Evolutionary conservation across 2,113 vertebrate genomes (phyloP).

Genomic region (Nycticebus coucang): DNA sequence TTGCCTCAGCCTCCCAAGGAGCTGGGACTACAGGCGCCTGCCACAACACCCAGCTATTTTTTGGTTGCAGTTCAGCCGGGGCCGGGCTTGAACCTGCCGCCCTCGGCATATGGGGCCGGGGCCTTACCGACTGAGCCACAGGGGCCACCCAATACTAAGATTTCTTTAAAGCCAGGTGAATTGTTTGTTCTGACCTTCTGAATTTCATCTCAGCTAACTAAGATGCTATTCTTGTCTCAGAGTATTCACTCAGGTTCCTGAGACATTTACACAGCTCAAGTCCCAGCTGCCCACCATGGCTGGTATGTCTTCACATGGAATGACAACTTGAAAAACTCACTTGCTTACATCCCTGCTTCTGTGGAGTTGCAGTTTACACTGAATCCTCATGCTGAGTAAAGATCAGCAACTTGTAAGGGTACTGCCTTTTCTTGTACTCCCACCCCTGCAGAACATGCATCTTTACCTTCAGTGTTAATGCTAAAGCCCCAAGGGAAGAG

Average conservation of each 20-base stretch:
- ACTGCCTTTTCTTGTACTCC: not conserved
- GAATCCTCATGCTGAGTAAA: not conserved
- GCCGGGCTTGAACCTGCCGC: too few species aligned
- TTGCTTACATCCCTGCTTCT: not conserved
- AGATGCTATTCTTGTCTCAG: slow-evolving; percentile 32
- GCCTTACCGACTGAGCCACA: too few species aligned
- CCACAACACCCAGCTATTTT: too few species aligned
- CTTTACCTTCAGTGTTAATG: not conserved
- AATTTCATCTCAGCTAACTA: slow-evolving; percentile 35
- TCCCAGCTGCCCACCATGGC: not conserved
- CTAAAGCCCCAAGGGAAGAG: not conserved
- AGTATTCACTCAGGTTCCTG: not conserved
- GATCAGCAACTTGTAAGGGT: not conserved
- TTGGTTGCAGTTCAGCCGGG: too few species aligned
- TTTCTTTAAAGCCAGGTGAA: not conserved
- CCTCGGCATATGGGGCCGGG: too few species aligned
- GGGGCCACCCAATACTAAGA: too few species aligned
- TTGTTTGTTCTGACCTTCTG: slow-evolving; percentile 32
- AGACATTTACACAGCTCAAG: not conserved
- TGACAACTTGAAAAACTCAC: not conserved
- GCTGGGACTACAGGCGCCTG: too few species aligned
- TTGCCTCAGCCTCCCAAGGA: too few species aligned
- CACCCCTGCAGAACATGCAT: not conserved
- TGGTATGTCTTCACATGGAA: not conserved
- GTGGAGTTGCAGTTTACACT: not conserved